Evolutionary conservation across 2,888 invertebrate species (phyloP).

Genomic region (Zygogramma bicolorata): DNA sequence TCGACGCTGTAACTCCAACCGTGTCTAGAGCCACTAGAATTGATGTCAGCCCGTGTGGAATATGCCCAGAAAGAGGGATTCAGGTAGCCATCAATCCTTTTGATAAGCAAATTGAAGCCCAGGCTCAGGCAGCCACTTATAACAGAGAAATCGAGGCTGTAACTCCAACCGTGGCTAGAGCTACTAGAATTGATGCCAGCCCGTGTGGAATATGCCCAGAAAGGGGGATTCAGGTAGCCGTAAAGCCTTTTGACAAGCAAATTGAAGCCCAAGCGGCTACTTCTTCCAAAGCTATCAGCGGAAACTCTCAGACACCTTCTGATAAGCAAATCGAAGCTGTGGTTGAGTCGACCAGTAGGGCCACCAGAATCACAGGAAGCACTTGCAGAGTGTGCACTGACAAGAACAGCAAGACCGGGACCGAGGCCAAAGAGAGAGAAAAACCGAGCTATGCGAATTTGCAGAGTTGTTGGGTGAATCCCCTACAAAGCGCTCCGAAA

Average conservation of each 20-base stretch:
- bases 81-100: neutral
- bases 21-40: neutral
- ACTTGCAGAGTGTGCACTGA: neutral
- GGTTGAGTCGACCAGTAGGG: neutral
- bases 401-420: neutral
- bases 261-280: neutral
- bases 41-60: neutral
- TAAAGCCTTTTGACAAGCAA: neutral
- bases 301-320: neutral
- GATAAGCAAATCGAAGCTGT: neutral
- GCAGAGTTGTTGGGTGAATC: neutral
- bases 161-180: neutral
- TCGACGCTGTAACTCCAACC: neutral
- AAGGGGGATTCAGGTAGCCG: neutral
- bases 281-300: neutral
- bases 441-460: neutral
- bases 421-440: neutral
- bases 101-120: neutral
- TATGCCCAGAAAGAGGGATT: neutral
- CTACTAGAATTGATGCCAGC: neutral
- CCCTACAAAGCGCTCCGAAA: neutral
- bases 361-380: neutral
- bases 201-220: neutral
- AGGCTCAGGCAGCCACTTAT: neutral
- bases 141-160: neutral